Evolutionary conservation across 2,888 invertebrate species (phyloP), one percentile per base, ranked within the genome.

Genomic region (Drosophila austrosaltans): DNA sequence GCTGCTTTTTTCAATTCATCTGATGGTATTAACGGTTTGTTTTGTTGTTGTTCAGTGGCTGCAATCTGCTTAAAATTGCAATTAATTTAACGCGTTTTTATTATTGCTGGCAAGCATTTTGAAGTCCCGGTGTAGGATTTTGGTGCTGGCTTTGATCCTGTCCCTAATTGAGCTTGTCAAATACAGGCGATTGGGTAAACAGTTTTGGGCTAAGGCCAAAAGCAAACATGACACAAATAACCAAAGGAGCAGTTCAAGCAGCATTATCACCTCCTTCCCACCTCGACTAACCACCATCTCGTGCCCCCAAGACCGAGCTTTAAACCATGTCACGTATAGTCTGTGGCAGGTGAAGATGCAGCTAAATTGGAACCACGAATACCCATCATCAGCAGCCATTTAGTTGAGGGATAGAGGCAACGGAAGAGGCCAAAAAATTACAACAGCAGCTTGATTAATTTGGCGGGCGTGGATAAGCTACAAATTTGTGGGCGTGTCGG

Each of bases 391-490:
- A 44, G 48, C 68, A 57, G 36, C 42, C 62, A 66, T 16, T 54
- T 42, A 59, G 40, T 20, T 32, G 36, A 53, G 53, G 57, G 12
- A 25, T 36, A 7, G 25, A 7, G n/a, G 54, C 54, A 40, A n/a
- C 3, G n/a, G 54, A 39, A 40, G 40, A 54, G 8, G 57, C 36
- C 28, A 53, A 63, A 67, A 76, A 81, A 82, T 87, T 80, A 77
- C 82, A 84, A 79, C 85, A 87, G 89, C 71, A 84, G 89, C 72
- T 87, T 89, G 85, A 89, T 89, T 89, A 84, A 89, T 89, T 87
- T 69, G 58, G 72, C 7, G 82, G 85, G 85, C 85, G 89, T 84
- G 59, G 61, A 74, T 72, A 61, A 76, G 71, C 69, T 75, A 25
- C 71, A 84, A 89, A 79, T 81, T 79, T 79, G 85, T 84, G 89